Conservation (phyloP, 2,113 vertebrate species). For the Mionectes macconnelli region DNA sequence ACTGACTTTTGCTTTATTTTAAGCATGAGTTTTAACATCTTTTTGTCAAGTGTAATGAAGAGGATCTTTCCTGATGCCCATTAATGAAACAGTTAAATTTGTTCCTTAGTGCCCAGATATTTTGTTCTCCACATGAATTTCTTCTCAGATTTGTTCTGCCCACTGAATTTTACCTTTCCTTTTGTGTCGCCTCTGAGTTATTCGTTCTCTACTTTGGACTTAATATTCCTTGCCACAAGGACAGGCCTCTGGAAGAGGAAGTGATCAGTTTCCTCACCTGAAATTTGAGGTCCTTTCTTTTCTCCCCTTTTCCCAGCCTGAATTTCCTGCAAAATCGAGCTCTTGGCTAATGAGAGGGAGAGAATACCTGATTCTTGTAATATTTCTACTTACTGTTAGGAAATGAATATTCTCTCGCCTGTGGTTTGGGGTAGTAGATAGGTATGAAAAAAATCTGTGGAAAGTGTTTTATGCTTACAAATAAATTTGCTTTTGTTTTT, state of each 20-base stretch:
- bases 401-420: background rate
- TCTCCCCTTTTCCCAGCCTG: background rate
- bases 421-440: background rate
- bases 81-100: background rate
- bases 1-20: background rate
- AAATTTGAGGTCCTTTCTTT: background rate
- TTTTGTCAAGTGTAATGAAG: background rate
- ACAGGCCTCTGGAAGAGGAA: background rate
- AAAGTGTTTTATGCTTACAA: background rate
- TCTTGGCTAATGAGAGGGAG: background rate
- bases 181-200: background rate
- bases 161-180: background rate
- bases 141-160: background rate
- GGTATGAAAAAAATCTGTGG: background rate
- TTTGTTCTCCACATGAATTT: background rate
- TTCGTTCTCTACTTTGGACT: background rate
- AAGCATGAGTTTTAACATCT: background rate
- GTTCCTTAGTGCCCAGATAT: background rate
- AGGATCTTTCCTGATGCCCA: background rate
- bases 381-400: background rate
- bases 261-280: background rate
- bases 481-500: background rate
- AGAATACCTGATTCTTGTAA: background rate
- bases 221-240: background rate
- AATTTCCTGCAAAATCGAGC: background rate